Conservation (phyloP, 2,888 invertebrate genomes). For the Sphaeridia pumilis region DNA sequence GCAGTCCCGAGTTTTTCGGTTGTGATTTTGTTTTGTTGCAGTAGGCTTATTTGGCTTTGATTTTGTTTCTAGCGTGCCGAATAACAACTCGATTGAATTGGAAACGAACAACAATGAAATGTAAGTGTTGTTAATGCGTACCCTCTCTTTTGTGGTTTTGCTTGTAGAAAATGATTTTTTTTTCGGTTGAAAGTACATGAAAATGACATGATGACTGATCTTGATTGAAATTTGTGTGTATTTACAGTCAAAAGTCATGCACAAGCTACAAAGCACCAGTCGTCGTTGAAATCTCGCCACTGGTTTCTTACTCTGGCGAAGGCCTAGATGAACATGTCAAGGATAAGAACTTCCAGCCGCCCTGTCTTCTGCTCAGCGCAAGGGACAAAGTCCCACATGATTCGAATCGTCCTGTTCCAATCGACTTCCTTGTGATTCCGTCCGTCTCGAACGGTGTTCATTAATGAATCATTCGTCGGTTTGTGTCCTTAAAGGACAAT, state of each 20-base stretch:
- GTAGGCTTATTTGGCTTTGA: constrained; percentile 20
- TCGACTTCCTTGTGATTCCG: no score
- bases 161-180: no score
- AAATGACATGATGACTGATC: no score
- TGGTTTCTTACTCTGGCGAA: constrained; percentile 84
- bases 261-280: constrained; percentile 41
- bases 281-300: constrained; percentile 79
- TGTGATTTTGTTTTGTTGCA: no score
- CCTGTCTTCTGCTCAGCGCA: constrained; percentile 40
- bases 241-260: constrained; percentile 40
- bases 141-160: no score
- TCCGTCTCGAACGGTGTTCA: no score
- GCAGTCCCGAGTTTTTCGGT: no score
- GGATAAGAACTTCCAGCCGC: constrained; percentile 56
- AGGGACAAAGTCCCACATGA: not conserved
- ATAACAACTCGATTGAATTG: constrained; percentile 36
- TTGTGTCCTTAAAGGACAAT: no score
- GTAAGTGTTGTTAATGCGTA: constrained; percentile 36
- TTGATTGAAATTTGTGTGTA: constrained; percentile 18
- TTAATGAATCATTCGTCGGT: no score
- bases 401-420: no score
- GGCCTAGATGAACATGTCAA: constrained; percentile 55
- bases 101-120: constrained; percentile 37
- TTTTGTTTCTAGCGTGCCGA: constrained; percentile 34
- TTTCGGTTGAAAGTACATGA: no score